A percentile compares a stretch with the other conserved stretches of the same genome.
phyloP scores from a whole-genome alignment of 2,888 invertebrate genomes.

The Campoplex nolae region DNA sequence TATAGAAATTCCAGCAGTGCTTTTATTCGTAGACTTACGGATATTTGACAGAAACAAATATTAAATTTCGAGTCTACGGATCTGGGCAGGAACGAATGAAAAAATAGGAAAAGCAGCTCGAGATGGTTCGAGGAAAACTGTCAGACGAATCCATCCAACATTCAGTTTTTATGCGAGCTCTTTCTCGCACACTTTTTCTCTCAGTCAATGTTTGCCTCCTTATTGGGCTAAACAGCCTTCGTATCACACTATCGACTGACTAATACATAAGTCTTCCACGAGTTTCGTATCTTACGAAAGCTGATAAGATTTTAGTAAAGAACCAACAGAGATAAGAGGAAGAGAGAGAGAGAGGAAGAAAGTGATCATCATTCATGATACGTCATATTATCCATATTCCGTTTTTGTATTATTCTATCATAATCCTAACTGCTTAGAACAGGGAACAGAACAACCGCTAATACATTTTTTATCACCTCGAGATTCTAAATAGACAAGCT shows the following conservation, averaged over 20 bases:
- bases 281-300: constrained; percentile 52
- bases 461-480: not conserved
- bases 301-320: constrained; percentile 47
- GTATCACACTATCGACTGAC: constrained; percentile 60
- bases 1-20: not conserved
- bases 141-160: constrained; percentile 10
- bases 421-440: not conserved
- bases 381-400: not conserved
- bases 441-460: not conserved
- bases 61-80: not conserved
- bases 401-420: not conserved
- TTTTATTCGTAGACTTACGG: constrained; percentile 30
- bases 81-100: not conserved
- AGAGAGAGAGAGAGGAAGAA: not conserved
- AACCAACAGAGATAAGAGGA: constrained; percentile 22
- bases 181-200: constrained; percentile 18
- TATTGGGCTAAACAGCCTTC: constrained; percentile 34
- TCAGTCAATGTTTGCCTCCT: constrained; percentile 8
- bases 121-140: constrained; percentile 52
- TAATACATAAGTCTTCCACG: constrained; percentile 44
- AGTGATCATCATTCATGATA: constrained; percentile 14
- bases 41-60: not conserved
- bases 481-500: not conserved
- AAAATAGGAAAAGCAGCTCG: constrained; percentile 12
- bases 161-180: constrained; percentile 52